These are phyloP conservation scores for Aphaenogaster floridana DNA, from an alignment of 1,140 invertebrate genomes.

Conservation along the genomic window DNA sequence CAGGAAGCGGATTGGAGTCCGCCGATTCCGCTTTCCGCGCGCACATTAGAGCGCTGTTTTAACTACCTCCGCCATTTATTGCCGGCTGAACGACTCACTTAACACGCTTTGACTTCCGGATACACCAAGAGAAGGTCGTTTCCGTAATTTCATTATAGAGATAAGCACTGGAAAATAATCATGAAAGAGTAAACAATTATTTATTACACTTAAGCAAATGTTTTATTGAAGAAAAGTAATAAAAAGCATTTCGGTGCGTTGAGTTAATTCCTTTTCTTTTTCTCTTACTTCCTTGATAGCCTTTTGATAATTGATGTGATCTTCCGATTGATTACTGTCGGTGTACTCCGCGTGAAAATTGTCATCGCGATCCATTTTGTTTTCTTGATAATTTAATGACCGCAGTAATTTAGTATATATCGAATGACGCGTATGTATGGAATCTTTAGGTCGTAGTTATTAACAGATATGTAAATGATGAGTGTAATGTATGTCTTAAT, in stretches of 20 bases:
- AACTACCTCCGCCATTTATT: slow-evolving; percentile 25
- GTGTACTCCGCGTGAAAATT: too few species aligned
- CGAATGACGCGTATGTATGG: too few species aligned
- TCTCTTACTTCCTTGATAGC: too few species aligned
- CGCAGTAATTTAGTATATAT: too few species aligned
- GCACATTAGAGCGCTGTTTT: slow-evolving; percentile 37
- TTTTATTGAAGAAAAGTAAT: background rate
- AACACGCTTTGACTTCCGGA: slow-evolving; percentile 10
- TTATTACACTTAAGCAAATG: background rate
- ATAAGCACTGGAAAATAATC: background rate
- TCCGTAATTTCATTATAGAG: background rate
- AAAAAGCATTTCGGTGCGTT: background rate
- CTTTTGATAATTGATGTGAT: too few species aligned
- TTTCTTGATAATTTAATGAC: too few species aligned
- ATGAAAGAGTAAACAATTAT: background rate
- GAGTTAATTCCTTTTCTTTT: too few species aligned
- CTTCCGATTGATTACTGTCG: too few species aligned
- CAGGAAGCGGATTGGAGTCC: slow-evolving; percentile 25
- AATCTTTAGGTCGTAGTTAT: too few species aligned
- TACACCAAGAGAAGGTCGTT: background rate
- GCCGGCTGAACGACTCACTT: slow-evolving; percentile 12
- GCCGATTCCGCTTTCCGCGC: background rate
- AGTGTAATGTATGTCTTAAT: too few species aligned
- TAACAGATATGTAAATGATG: too few species aligned
- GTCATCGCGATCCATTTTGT: too few species aligned